Evolutionary conservation across 2,113 vertebrate genomes (phyloP), one percentile per base, ranked within the genome.

Genomic region (Crypturellus undulatus): DNA sequence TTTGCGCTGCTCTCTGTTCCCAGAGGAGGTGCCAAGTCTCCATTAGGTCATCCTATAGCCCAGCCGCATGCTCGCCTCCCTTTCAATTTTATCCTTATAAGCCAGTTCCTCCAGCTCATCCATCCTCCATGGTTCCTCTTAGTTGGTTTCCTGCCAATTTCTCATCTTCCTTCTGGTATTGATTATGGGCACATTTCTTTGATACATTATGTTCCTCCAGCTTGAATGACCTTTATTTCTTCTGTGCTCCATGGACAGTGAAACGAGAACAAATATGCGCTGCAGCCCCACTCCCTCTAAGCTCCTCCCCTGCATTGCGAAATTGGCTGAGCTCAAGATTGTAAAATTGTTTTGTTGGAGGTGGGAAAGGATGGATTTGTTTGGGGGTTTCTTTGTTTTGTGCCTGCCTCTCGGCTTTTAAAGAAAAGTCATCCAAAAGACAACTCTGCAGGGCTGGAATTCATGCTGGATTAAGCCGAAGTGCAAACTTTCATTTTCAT

Each of bases 401-500:
- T 75, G 34, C 58, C 28, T 86, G 19, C 43, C 69, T 54, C 30
- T 72, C 47, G 54, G 28, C n/a, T 87, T 87, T 60, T 36, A 20
- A 84, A 24, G 52, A 21, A 71, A 76, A 63, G 10, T 40, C 54
- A 68, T 52, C 9, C 68, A 58, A 34, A 79, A 43, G 60, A 13
- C 52, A 63, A 9, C 42, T 87, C 42, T 63, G 28, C n/a, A 71
- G 59, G 75, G 65, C 34, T 34, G 42, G n/a, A 71, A 51, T 52
- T 8, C 3, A 4, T 40, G 22, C n/a, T 58, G 82, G 75, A 76
- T 83, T 43, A 84, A 85, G 62, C 56, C 20, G 38, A 85, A 78
- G 79, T 79, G 83, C 67, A 94, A 94, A 56, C 30, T 81, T 79
- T 79, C 40, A 28, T 59, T 85, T 85, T 81, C 56, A 60, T 92